Conservation (phyloP, 2,888 invertebrate genomes). For the Trachelus troglodyta region DNA sequence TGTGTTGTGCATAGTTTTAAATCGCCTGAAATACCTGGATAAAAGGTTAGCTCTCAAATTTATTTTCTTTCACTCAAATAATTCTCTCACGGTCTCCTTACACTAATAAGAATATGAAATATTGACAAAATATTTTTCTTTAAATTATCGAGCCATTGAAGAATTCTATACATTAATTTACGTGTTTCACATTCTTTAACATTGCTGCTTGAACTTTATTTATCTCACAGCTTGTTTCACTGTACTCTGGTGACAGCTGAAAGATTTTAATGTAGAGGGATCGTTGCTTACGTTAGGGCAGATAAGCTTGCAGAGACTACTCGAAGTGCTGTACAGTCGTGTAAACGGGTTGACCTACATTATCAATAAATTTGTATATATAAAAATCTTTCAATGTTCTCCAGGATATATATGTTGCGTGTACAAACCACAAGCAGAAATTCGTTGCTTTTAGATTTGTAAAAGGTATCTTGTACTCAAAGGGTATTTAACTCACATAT, state of each 20-base stretch:
- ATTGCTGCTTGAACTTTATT: not conserved
- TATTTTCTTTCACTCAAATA: not conserved
- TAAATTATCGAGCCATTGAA: not conserved
- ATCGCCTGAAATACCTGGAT: not conserved
- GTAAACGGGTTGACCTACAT: conserved; percentile 54
- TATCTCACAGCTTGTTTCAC: not conserved
- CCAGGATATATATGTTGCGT: not conserved
- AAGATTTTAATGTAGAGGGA: not conserved
- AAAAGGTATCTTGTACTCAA: not conserved
- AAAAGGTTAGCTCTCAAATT: not conserved
- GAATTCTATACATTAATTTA: not conserved
- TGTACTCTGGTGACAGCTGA: not conserved
- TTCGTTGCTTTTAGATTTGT: not conserved
- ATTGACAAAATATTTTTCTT: not conserved
- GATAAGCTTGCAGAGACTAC: not conserved
- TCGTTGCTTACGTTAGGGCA: not conserved
- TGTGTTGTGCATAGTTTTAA: not conserved
- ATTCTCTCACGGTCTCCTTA: not conserved
- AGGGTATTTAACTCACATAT: not conserved
- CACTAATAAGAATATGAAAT: not conserved
- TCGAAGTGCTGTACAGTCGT: conserved; percentile 15
- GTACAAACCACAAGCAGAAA: not conserved
- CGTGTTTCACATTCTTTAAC: not conserved
- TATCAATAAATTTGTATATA: conserved; percentile 31
- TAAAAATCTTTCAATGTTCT: not conserved